Evolutionary conservation across 2,888 invertebrate genomes (phyloP), one percentile per base, ranked within the genome.

Genomic region (Dasypolia templi): DNA sequence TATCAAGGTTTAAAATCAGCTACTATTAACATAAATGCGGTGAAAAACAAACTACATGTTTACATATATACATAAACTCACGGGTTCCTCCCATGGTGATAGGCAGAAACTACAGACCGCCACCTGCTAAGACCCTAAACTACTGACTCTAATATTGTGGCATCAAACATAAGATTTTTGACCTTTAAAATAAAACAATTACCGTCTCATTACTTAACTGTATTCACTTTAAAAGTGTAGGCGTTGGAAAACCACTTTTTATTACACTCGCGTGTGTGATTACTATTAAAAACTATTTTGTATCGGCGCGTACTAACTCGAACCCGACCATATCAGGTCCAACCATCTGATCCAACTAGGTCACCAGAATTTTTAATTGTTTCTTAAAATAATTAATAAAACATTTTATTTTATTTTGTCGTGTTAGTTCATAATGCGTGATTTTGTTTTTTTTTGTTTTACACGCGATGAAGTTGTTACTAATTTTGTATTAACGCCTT

Each of bases 181-280:
- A 53, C 75, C 58, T 81, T 46, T 2, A 0, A 26, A 58, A 22
- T 29, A 32, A 62, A 66, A 69, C 44, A 55, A 80, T 58, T 32
- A 46, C 35, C 11, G 5, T 49, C n/a, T 62, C 46, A 59, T 29
- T 61, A 73, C 11, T 46, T 22, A 7, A 0, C 17, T n/a, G 39
- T 72, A 26, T 51, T 64, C 9, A 0, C 14, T 67, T 51, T 32
- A 66, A 75, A 75, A 61, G 63, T n/a, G n/a, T 75, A 73, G 72
- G 77, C 77, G 82, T 78, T 67, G 32, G 72, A 69, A 78, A 39
- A 68, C 22, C 3, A 19, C 14, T 19, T 63, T 84, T 82, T 68
- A 84, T 81, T 76, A 75, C 62, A 59, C 17, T 79, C 17, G 87
- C 85, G 85, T 87, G 85, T 65, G 26, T 63, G 49, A 62, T 77